Conservation (phyloP, 2,797 vertebrate genomes). For the Iguana delicatissima region DNA sequence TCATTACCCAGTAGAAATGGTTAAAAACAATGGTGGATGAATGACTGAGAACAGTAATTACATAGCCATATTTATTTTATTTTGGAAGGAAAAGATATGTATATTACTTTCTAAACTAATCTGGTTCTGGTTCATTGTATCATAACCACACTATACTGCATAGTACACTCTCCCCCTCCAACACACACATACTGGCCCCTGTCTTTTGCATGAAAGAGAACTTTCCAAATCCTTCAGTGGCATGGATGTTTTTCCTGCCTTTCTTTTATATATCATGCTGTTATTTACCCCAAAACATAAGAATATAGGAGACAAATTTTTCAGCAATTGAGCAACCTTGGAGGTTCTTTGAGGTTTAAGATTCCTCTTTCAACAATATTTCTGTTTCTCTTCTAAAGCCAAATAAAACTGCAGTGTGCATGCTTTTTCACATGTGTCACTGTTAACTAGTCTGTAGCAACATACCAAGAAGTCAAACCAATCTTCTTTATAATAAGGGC, state of each 20-base stretch:
- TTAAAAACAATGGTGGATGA: background rate
- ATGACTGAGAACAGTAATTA: background rate
- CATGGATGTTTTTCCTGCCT: background rate
- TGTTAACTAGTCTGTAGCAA: background rate
- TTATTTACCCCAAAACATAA: conserved; percentile 1
- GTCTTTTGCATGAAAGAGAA: background rate
- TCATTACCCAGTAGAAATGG: background rate
- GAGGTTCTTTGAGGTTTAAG: conserved; percentile 35
- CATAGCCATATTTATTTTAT: background rate
- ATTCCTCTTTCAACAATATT: conserved; percentile 37
- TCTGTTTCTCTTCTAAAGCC: conserved; percentile 19
- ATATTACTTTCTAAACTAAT: background rate
- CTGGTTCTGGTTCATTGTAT: background rate
- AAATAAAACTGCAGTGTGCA: conserved; percentile 16
- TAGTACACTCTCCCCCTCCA: background rate
- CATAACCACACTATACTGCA: background rate
- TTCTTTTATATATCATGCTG: conserved; percentile 4
- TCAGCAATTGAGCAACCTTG: conserved; percentile 37
- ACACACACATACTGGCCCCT: too few species aligned
- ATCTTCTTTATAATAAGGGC: conserved; percentile 16
- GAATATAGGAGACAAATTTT: conserved; percentile 15
- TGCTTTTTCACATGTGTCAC: conserved; percentile 17
- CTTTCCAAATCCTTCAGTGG: background rate
- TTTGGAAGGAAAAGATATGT: background rate
- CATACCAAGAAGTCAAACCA: conserved; percentile 13